These are phyloP conservation scores for Aldabrachelys gigantea DNA, from an alignment of 2,113 vertebrate species.

Conservation along the genomic window DNA sequence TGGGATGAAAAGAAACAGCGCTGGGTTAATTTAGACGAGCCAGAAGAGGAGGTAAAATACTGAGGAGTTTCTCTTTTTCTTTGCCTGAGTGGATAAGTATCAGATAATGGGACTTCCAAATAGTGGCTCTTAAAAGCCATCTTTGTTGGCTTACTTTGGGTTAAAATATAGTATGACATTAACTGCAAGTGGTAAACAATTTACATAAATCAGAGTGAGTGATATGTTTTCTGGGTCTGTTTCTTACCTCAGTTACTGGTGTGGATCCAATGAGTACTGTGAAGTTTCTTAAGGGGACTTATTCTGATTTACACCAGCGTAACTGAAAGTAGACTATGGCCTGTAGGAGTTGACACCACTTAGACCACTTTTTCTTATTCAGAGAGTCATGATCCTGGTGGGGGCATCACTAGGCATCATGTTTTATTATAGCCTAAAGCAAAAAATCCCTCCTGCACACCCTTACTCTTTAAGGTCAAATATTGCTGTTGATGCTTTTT, in stretches of 20 bases:
- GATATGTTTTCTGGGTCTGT: background rate
- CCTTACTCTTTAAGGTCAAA: background rate
- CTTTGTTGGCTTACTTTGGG: background rate
- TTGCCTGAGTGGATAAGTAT: background rate
- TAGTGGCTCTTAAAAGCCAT: background rate
- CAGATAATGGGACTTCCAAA: background rate
- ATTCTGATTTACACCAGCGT: background rate
- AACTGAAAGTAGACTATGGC: background rate
- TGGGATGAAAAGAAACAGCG: conserved; percentile 94
- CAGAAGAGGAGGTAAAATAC: conserved; percentile 91
- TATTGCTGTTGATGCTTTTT: background rate
- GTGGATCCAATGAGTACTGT: background rate
- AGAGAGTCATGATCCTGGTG: background rate
- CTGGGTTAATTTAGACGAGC: conserved; percentile 95
- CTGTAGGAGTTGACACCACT: background rate
- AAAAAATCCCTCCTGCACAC: background rate
- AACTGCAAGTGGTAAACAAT: background rate
- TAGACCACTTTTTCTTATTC: background rate
- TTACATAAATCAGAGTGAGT: background rate
- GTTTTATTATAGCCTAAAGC: background rate
- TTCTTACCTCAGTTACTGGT: background rate
- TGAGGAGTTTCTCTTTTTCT: background rate
- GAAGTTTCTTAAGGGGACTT: background rate
- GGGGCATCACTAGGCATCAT: background rate
- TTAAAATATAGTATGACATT: background rate